Evolutionary conservation across 2,797 vertebrate genomes (phyloP), one percentile per base, ranked within the genome.

Genomic region (Neosilurus hyrtlii): DNA sequence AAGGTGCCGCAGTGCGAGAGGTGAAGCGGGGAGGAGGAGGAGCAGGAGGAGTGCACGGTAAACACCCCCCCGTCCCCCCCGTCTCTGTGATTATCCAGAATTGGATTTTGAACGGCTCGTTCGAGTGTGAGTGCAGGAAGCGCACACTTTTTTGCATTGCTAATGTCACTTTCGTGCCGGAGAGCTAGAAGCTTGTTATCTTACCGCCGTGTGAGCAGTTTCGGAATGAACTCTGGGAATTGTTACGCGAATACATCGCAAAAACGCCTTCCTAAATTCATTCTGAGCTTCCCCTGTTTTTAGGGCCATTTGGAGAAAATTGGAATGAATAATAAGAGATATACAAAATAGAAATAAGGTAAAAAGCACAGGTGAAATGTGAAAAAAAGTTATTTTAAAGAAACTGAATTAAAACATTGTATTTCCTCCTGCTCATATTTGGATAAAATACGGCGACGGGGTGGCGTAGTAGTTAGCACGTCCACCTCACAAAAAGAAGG

Each of bases 81-180:
- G 89, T 91, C 90, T 85, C 63, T 87, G 82, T 88, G 82, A 86
- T 83, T 93, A 93, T 93, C 92, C 92, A 85, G 92, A 94, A 93
- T 93, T 90, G 90, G 90, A 92, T 92, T 93, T 92, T 90, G 35
- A 92, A 91, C 88, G 91, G 90, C 88, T 91, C 43, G 26, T 83
- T 90, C 88, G 89, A 89, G 89, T 87, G 35, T 82, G 65, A 89
- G 84, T 85, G 88, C 80, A 86, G 83, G 89, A 91, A 88, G 87
- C 87, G 86, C 87, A 86, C 88, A 37, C 79, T 90, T 90, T 93
- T 93, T 22, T 43, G 92, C 91, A 94, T 90, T 94, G 92, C 92
- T 93, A 93, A 94, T 94, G 92, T 91, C 91, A 94, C 94, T 92
- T 90, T 72, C 84, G 73, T 51, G 62, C 78, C 80, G 35, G 12